Evolutionary conservation across 2,888 invertebrate species (phyloP), one percentile per base, ranked within the genome.

Genomic region (Allacma fusca): DNA sequence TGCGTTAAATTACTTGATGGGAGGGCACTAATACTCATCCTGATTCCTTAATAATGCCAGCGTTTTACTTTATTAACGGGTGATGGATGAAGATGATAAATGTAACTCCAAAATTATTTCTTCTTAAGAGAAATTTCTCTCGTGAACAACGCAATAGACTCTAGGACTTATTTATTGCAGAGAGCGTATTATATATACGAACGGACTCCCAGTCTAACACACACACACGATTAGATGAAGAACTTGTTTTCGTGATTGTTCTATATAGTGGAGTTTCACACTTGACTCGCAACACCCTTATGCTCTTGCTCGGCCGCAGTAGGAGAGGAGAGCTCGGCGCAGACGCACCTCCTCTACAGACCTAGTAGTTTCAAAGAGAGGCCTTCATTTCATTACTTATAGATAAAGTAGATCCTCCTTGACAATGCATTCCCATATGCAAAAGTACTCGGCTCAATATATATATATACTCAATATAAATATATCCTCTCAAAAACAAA

Each of bases 11-110:
- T 78, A 67, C 68, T 78, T 68, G 71, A 62, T 24, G 71, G 71
- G 44, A 79, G 75, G 74, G 79, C 77, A 79, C 75, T 79, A 24
- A 79, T 78, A 79, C 77, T 79, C 79, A 79, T 79, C 24, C 67
- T 62, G 70, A 23, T 40, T 13, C 28, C 28, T 67, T 75, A 40
- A 34, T 21, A 29, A 23, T 74, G 64, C 74, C 64, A 65, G 74
- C 44, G 40, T 65, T 64, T 43, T 44, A 65, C 74, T 74, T 34
- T 9, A 68, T 19, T 19, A 16, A 21, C 19, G 50, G 12, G 23
- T 23, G 23, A 12, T 62, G 9, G 62, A 9, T 1, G 23, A 62
- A 24, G 23, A 4, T n/a, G n/a, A n/a, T n/a, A n/a, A n/a, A n/a
- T n/a, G n/a, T n/a, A n/a, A n/a, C n/a, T n/a, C n/a, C n/a, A 62